Base-by-base conservation (phyloP, 2,888 invertebrate genomes). In the Zelleria hepariella region DNA sequence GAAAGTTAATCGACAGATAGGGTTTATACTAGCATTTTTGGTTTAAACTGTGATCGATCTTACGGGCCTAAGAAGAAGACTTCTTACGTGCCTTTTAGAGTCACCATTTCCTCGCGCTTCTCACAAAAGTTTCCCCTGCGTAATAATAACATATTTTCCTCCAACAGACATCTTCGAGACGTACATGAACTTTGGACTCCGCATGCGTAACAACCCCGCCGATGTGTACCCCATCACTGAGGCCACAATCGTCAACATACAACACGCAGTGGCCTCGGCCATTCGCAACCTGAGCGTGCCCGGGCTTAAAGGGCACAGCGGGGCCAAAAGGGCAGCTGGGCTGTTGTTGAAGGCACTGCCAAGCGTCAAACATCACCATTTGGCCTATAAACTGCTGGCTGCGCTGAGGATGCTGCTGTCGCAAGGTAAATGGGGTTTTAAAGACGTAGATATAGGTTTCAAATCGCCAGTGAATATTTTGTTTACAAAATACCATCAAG, bases 391-490 rank as follows among this genome's bases (percentile, higher is more conserved):
- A 80, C 85, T 97, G 62, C 77, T 97, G 58, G 97, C 96, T 2
- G 95, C 96, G 0, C 82, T 96, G 0, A 89, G 97, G 60, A 96
- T 97, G 93, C 91, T 96, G 49, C 93, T 96, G 96, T 96, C 79
- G 95, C 94, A 95, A 89, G 92, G 94, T 94, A 32, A 32, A 15
- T 15, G 32, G 32, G 32, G 32, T 15, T 42, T 3, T 15, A 10
- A 42, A 15, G 32, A 15, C 15, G 32, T 15, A 2, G 15, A 42
- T 15, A 15, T 2, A 42, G 3, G 10, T 32, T 2, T 5, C 2
- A n/a, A n/a, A n/a, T n/a, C n/a, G n/a, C n/a, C n/a, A n/a, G n/a
- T n/a, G n/a, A n/a, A n/a, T n/a, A n/a, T n/a, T n/a, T n/a, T n/a
- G n/a, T n/a, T n/a, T n/a, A n/a, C n/a, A n/a, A n/a, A n/a, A n/a